A percentile compares a stretch with the other conserved stretches of the same genome.
These are phyloP conservation scores for Actias luna DNA, from an alignment of 2,888 invertebrate species.

Conservation along the genomic window DNA sequence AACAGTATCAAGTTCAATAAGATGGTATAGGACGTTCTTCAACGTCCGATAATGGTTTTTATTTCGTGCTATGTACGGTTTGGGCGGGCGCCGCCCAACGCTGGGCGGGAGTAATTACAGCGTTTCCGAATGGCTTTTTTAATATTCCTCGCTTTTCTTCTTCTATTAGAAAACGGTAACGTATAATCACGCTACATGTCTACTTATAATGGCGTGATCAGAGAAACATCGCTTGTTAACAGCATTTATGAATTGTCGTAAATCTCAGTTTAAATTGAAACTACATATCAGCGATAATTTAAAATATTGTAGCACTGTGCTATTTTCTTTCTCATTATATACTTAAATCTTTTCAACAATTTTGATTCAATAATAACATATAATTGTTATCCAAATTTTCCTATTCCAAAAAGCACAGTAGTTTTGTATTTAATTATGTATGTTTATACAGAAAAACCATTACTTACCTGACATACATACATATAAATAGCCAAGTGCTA, in stretches of 20 bases:
- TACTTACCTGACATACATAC: too few relatives aligned
- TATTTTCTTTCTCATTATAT: too few relatives aligned
- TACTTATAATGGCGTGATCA: background rate
- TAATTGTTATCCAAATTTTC: too few relatives aligned
- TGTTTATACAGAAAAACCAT: too few relatives aligned
- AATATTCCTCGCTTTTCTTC: constrained; percentile 47
- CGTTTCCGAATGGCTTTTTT: constrained; percentile 56
- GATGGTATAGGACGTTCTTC: constrained; percentile 64
- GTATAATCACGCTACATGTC: background rate
- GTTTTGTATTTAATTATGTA: too few relatives aligned
- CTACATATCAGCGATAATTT: background rate
- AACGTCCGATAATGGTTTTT: constrained; percentile 58
- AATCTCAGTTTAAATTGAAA: background rate
- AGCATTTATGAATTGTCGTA: background rate
- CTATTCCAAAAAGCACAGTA: too few relatives aligned
- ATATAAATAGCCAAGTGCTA: too few relatives aligned
- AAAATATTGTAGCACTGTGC: too few relatives aligned
- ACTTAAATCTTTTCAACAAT: too few relatives aligned
- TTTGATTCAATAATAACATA: too few relatives aligned
- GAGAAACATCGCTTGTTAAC: background rate
- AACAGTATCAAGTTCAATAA: constrained; percentile 62
- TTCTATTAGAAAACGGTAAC: constrained; percentile 27
- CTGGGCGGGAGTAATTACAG: constrained; percentile 75
- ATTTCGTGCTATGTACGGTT: constrained; percentile 45
- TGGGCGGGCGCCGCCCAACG: constrained; percentile 67